Percentiles rank a stretch among this genome's conserved stretches.
Conservation (phyloP, 1,140 invertebrate species). For the Harpegnathos saltator region DNA sequence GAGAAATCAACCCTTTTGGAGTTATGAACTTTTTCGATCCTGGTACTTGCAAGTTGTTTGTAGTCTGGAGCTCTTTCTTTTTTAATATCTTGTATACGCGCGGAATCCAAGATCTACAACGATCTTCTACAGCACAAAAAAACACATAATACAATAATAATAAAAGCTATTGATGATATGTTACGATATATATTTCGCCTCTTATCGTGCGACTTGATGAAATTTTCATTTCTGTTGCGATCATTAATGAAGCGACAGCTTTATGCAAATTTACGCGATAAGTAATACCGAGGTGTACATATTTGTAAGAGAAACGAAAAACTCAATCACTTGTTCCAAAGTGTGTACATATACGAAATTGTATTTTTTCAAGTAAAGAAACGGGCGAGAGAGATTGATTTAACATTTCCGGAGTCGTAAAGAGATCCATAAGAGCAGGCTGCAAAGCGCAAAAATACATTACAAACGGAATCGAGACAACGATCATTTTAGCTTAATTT, state of each 20-base stretch:
- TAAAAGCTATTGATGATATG: constrained; percentile 5
- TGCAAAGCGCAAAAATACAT: neutral
- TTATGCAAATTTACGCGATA: neutral
- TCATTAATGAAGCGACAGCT: neutral
- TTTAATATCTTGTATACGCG: too few relatives aligned
- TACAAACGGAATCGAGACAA: neutral
- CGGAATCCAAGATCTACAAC: neutral
- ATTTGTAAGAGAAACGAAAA: constrained; percentile 36
- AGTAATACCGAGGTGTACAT: constrained; percentile 29
- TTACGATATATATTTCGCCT: constrained; percentile 2
- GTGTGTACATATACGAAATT: constrained; percentile 67
- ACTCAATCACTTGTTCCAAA: constrained; percentile 25
- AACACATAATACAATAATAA: constrained; percentile 13
- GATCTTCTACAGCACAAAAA: neutral
- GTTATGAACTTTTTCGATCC: too few relatives aligned
- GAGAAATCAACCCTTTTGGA: too few relatives aligned
- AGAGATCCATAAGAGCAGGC: neutral
- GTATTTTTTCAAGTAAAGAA: constrained; percentile 72
- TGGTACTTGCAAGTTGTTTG: too few relatives aligned
- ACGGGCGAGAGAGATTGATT: constrained; percentile 49
- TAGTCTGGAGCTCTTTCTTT: too few relatives aligned
- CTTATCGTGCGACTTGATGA: neutral
- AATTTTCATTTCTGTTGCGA: constrained; percentile 1
- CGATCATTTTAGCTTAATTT: neutral
- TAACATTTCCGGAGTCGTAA: constrained; percentile 14